Percentiles rank a stretch among this genome's conserved stretches.
These are phyloP conservation scores for Cheilosia grossa DNA, from an alignment of 2,888 invertebrate species.

Conservation along the genomic window DNA sequence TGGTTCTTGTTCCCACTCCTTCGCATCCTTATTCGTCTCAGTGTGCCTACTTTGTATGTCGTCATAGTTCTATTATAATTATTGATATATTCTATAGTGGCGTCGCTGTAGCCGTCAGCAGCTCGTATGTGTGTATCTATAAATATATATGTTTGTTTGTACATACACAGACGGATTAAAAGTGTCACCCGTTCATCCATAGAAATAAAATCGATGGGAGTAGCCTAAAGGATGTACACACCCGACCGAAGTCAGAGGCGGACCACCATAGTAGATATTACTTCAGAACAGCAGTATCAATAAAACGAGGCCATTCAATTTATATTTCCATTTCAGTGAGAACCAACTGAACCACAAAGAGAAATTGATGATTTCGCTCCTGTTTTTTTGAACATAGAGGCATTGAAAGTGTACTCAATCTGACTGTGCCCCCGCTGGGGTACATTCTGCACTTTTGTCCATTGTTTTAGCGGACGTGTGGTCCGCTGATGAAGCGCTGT, in stretches of 20 bases:
- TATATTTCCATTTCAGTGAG: slow-evolving; percentile 11
- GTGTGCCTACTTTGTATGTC: slow-evolving; percentile 3
- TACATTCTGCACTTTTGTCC: too few relatives aligned
- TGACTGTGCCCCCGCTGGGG: too few relatives aligned
- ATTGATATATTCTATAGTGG: slow-evolving; percentile 19
- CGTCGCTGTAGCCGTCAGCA: slow-evolving; percentile 15
- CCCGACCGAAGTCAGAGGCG: neutral
- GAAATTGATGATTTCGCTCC: too few relatives aligned
- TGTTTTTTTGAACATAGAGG: neutral
- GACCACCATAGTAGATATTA: neutral
- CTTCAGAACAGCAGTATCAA: slow-evolving; percentile 7
- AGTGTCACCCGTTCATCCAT: slow-evolving; percentile 20
- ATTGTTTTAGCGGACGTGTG: too few relatives aligned
- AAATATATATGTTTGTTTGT: neutral
- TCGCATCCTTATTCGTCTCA: neutral
- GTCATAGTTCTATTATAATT: slow-evolving; percentile 38
- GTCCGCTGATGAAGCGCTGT: too few relatives aligned
- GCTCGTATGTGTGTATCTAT: neutral
- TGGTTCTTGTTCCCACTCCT: slow-evolving; percentile 4
- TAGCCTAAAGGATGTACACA: slow-evolving; percentile 19
- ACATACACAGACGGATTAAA: slow-evolving; percentile 1
- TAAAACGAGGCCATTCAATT: slow-evolving; percentile 32
- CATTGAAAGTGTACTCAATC: too few relatives aligned
- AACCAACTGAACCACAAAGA: neutral
- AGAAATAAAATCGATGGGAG: slow-evolving; percentile 44